Evolutionary conservation across 2,888 invertebrate genomes (phyloP).

Genomic region (Napeogenes inachia): DNA sequence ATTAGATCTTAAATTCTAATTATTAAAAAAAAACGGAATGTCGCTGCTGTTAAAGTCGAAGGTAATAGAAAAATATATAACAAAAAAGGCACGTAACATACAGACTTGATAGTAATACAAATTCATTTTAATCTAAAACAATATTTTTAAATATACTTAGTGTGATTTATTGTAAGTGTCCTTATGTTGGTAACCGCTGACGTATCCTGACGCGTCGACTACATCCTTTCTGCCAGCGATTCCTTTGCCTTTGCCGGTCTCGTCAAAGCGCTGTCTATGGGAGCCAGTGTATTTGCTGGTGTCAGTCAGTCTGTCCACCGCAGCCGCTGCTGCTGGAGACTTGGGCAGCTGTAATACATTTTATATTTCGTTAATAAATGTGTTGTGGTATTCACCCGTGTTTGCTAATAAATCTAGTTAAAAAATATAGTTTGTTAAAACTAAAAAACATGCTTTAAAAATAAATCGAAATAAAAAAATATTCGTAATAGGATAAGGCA

Average conservation of each 20-base stretch:
- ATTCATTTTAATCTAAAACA: background rate
- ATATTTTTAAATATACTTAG: conserved; percentile 34
- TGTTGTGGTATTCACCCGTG: no score
- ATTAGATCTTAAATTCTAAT: conserved; percentile 20
- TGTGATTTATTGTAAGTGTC: conserved; percentile 83
- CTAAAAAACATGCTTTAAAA: no score
- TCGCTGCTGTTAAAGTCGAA: conserved; percentile 6
- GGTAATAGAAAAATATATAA: conserved; percentile 11
- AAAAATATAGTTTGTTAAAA: no score
- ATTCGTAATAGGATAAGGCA: no score
- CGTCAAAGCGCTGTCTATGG: conserved; percentile 91
- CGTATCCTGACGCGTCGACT: conserved; percentile 86
- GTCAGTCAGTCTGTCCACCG: conserved; percentile 88
- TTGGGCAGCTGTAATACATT: conserved; percentile 51
- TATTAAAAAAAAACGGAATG: conserved; percentile 23
- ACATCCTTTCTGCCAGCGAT: conserved; percentile 88
- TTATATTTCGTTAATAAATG: no score
- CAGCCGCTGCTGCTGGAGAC: conserved; percentile 70
- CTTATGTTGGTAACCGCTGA: conserved; percentile 90
- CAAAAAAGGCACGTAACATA: conserved; percentile 18
- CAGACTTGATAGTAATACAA: conserved; percentile 4
- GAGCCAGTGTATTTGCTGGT: conserved; percentile 93
- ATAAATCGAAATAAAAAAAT: no score
- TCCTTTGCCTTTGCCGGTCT: conserved; percentile 90
- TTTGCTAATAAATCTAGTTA: no score